phyloP scores from a whole-genome alignment of 1,140 invertebrate genomes.

The Listronotus bonariensis region DNA sequence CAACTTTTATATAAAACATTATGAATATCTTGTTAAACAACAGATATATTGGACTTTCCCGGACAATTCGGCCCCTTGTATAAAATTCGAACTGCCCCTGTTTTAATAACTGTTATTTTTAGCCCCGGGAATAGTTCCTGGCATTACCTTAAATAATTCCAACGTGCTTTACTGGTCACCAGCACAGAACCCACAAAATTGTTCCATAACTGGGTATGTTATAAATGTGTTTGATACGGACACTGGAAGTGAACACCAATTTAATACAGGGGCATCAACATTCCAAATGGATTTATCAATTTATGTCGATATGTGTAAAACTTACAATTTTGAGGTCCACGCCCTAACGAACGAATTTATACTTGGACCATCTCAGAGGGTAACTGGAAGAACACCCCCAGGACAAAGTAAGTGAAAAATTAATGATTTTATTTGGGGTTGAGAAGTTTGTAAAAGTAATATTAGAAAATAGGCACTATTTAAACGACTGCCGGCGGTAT shows the following conservation, averaged over 20 bases:
- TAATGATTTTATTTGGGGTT: too few relatives aligned
- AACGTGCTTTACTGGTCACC: not conserved
- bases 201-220: conserved; percentile 3
- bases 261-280: not conserved
- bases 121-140: conserved; percentile 13
- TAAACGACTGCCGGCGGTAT: too few relatives aligned
- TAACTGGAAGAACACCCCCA: not conserved
- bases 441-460: too few relatives aligned
- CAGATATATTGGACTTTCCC: too few relatives aligned
- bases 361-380: conserved; percentile 1
- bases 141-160: conserved; percentile 1
- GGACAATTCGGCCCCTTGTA: too few relatives aligned
- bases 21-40: too few relatives aligned
- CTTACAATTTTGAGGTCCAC: conserved; percentile 15
- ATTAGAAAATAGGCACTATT: too few relatives aligned
- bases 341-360: conserved; percentile 10
- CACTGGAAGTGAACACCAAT: conserved; percentile 4
- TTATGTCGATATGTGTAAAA: conserved; percentile 26
- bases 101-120: not conserved
- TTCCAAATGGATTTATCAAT: not conserved
- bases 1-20: too few relatives aligned
- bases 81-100: too few relatives aligned
- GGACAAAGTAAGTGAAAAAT: not conserved
- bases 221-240: conserved; percentile 3
- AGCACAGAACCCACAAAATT: conserved; percentile 7